A percentile compares a stretch with the other conserved stretches of the same genome.
These are phyloP conservation scores for Ectemnius lituratus DNA, from an alignment of 2,888 invertebrate genomes.

Conservation along the genomic window DNA sequence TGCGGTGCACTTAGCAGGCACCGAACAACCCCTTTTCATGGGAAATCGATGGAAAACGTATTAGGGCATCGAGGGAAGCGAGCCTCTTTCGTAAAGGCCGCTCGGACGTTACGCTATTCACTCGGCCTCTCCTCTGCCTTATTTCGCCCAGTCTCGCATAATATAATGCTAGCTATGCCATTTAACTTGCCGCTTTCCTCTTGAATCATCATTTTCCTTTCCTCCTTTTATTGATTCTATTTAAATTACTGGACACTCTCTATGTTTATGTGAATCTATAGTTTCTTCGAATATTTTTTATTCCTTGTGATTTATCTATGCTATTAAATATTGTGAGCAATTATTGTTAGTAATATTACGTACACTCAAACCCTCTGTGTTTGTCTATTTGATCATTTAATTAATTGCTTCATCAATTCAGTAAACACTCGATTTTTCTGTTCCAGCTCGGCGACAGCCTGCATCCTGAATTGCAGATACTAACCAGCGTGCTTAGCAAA, in stretches of 20 bases:
- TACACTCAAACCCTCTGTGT: no score
- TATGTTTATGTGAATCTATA: neutral
- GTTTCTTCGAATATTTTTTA: neutral
- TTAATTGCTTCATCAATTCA: no score
- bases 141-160: no score
- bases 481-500: constrained; percentile 92
- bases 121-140: no score
- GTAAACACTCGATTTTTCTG: constrained; percentile 42
- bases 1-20: constrained; percentile 66
- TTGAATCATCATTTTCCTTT: neutral
- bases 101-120: no score
- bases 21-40: constrained; percentile 67
- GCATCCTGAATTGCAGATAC: constrained; percentile 90
- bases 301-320: no score
- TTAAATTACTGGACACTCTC: neutral
- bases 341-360: neutral
- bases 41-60: constrained; percentile 71
- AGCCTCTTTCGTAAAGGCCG: constrained; percentile 1
- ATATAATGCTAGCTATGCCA: neutral
- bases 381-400: no score
- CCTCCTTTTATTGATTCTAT: neutral
- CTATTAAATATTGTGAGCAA: neutral
- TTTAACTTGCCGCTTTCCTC: neutral
- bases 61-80: constrained; percentile 55
- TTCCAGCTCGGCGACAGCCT: constrained; percentile 92